These are phyloP conservation scores for Sebastes reedi DNA, from an alignment of 2,797 vertebrate genomes.

Conservation along the genomic window DNA sequence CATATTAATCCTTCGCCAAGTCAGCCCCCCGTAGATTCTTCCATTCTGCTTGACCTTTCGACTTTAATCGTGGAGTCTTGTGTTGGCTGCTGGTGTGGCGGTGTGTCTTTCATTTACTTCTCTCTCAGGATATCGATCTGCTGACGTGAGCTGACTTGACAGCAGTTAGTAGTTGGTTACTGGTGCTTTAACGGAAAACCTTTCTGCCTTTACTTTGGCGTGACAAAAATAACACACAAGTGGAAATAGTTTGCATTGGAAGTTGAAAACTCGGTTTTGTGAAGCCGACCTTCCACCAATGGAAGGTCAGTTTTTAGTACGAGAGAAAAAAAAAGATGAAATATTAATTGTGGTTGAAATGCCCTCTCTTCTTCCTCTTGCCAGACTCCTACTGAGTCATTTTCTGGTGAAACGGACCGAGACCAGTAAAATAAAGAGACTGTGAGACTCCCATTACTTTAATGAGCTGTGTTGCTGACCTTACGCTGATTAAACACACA, in stretches of 20 bases:
- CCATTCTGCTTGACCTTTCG: slow-evolving; percentile 4
- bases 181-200: not conserved
- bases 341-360: slow-evolving; percentile 32
- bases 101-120: slow-evolving; percentile 9
- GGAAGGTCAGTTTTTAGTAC: not conserved
- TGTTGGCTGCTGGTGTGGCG: not conserved
- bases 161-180: not conserved
- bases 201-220: not conserved
- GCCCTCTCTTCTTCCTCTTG: not conserved
- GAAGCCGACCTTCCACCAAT: not conserved
- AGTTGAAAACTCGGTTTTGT: not conserved
- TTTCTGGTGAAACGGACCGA: slow-evolving; percentile 43
- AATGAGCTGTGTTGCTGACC: slow-evolving; percentile 63
- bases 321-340: not conserved
- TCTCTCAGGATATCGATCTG: not conserved
- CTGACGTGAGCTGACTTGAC: not conserved
- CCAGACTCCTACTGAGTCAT: slow-evolving; percentile 24
- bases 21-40: not conserved
- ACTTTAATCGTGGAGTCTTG: not conserved
- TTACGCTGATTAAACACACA: slow-evolving; percentile 31
- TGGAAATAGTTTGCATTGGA: not conserved
- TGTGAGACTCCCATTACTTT: slow-evolving; percentile 54
- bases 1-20: not conserved
- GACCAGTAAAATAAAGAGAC: slow-evolving; percentile 45
- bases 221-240: not conserved